Evolutionary conservation across 35 echinoderm and acorn worm genomes (phyloP).

Genomic region (Strongylocentrotus purpuratus): DNA sequence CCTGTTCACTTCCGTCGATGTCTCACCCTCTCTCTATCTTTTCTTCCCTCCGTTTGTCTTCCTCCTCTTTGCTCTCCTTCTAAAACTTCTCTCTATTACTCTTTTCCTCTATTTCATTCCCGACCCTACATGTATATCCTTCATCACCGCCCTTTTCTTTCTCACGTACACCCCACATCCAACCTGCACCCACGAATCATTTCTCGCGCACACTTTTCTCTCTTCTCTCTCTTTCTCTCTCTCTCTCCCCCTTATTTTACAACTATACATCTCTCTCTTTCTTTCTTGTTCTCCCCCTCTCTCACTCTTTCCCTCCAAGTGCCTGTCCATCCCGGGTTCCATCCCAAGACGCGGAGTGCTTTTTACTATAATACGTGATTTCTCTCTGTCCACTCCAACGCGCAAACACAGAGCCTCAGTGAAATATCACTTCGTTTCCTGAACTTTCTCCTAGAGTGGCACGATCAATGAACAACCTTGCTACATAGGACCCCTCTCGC

Average conservation of each 20-base stretch:
- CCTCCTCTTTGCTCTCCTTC: too few species aligned
- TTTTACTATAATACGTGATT: not conserved
- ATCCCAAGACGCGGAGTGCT: not conserved
- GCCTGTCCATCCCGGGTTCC: not conserved
- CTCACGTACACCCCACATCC: too few species aligned
- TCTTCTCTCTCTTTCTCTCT: not conserved
- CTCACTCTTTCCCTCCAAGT: not conserved
- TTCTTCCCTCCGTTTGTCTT: too few species aligned
- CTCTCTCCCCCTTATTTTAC: not conserved
- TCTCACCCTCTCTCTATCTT: too few species aligned
- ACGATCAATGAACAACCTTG: not conserved
- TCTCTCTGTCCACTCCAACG: not conserved
- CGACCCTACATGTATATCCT: too few species aligned
- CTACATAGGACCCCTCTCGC: not conserved
- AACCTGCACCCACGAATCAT: too few species aligned
- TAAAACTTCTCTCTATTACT: too few species aligned
- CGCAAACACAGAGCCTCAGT: not conserved
- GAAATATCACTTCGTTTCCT: conserved; percentile 11
- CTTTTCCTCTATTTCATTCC: too few species aligned
- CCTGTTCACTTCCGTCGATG: too few species aligned
- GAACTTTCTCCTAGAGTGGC: not conserved
- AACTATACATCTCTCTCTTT: not conserved
- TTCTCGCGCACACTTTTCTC: too few species aligned
- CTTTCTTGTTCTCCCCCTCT: not conserved
- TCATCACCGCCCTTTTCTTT: too few species aligned